phyloP scores from a whole-genome alignment of 1,140 invertebrate genomes.

The Cyrtorhinus lividipennis region DNA sequence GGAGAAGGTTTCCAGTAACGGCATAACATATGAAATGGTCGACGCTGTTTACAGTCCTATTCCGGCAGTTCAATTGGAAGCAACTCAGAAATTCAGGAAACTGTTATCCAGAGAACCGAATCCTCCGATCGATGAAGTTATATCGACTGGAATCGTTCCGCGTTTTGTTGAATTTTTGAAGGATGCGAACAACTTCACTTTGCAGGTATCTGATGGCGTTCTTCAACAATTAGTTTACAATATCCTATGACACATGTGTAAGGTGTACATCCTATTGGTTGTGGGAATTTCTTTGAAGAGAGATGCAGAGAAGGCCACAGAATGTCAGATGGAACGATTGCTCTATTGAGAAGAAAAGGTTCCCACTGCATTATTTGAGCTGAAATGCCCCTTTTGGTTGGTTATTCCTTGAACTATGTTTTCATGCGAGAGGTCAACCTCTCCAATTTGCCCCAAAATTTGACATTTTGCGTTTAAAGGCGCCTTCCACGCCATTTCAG shows the following conservation, averaged over 20 bases:
- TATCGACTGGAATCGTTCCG: constrained; percentile 87
- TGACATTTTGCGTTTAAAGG: too few species aligned
- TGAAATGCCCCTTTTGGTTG: too few species aligned
- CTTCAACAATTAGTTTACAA: background rate
- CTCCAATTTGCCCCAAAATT: too few species aligned
- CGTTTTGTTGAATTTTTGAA: constrained; percentile 89
- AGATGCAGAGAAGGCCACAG: too few species aligned
- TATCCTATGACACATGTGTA: background rate
- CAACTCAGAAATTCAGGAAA: constrained; percentile 91
- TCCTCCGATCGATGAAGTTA: constrained; percentile 98
- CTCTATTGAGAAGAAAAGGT: too few species aligned
- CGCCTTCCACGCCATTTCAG: too few species aligned
- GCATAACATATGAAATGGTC: constrained; percentile 64
- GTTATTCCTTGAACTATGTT: too few species aligned
- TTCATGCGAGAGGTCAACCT: too few species aligned
- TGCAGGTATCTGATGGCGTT: constrained; percentile 66
- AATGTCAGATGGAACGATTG: too few species aligned
- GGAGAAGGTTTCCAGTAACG: constrained; percentile 15
- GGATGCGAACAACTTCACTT: constrained; percentile 62
- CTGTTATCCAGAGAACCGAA: constrained; percentile 89
- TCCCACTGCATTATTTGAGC: too few species aligned
- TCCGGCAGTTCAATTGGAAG: constrained; percentile 64
- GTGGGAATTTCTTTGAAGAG: background rate
- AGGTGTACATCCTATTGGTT: background rate
- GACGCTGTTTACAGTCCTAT: constrained; percentile 60